These are phyloP conservation scores for Amorpha juglandis DNA, from an alignment of 2,888 invertebrate genomes.

Conservation along the genomic window DNA sequence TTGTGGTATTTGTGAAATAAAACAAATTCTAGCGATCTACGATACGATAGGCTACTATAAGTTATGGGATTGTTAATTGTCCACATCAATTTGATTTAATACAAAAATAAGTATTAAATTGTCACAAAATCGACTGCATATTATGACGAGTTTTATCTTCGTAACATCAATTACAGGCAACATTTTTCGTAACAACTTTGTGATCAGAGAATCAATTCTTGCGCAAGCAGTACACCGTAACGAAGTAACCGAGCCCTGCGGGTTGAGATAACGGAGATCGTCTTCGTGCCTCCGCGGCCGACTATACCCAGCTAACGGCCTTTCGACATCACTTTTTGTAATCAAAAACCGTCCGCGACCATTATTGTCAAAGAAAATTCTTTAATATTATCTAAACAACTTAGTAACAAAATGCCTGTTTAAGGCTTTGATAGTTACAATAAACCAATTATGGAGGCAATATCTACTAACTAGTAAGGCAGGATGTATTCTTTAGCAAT, in stretches of 20 bases:
- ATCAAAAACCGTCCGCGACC: conserved; percentile 19
- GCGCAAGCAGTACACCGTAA: conserved; percentile 42
- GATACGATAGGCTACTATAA: not conserved
- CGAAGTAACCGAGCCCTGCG: conserved; percentile 42
- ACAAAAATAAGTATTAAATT: not conserved
- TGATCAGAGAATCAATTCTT: conserved; percentile 45
- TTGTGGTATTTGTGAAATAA: not conserved
- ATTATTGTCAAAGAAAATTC: not conserved
- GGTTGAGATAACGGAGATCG: conserved; percentile 43
- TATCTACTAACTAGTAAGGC: not conserved
- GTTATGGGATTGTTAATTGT: not conserved
- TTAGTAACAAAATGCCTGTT: not conserved
- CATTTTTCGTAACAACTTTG: conserved; percentile 40
- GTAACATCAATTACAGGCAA: conserved; percentile 24
- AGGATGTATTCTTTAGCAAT: conserved; percentile 42
- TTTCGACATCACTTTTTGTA: conserved; percentile 21
- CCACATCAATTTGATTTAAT: no score
- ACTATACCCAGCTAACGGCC: conserved; percentile 33
- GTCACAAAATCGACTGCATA: not conserved
- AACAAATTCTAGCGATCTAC: not conserved
- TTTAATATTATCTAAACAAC: not conserved
- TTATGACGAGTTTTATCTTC: not conserved
- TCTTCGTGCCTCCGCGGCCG: conserved; percentile 36
- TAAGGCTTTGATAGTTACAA: not conserved
- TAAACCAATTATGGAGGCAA: not conserved